Evolutionary conservation across 2,888 invertebrate genomes (phyloP), one percentile per base, ranked within the genome.

Genomic region (Brachynemurus nebulosus): DNA sequence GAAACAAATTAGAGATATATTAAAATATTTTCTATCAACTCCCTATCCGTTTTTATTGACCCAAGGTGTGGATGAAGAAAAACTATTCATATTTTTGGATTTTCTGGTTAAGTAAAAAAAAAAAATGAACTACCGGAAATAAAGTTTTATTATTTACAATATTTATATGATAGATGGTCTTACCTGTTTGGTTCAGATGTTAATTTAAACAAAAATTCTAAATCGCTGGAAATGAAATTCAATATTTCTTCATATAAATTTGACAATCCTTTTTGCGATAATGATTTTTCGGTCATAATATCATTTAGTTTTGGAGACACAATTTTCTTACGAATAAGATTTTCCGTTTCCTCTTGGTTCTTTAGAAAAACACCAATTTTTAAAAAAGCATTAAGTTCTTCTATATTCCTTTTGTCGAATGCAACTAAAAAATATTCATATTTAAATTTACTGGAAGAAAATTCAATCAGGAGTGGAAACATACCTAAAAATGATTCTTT

Each of bases 271-370:
- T 65, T 17, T 89, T 12, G 25, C 2, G 21, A 25, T 11, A 21
- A 27, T 6, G 18, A n/a, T 74, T 72, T 68, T 59, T 84, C 82
- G 47, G 74, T 77, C 12, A 91, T 79, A n/a, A 84, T 69, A 52
- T 74, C 71, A 55, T 76, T 72, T 58, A 89, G 66, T 44, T 73
- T 68, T 4, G 83, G 80, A 34, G 73, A 68, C 11, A 88, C 72
- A 6, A 84, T 69, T 59, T 79, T 72, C 50, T 74, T 72, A 49
- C 78, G 70, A 52, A 86, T 76, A 3, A 83, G 68, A 46, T 69
- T 65, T 62, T 91, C 88, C 0, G 84, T 86, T 55, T 80, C 77
- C 2, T 60, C 57, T 41, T 78, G 74, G 60, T 77, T 75, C 55
- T 79, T 78, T 49, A 88, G 70, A 21, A 78, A 74, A 16, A 56